Evolutionary conservation across 2,888 invertebrate species (phyloP).

Genomic region (Augiades crinisus): DNA sequence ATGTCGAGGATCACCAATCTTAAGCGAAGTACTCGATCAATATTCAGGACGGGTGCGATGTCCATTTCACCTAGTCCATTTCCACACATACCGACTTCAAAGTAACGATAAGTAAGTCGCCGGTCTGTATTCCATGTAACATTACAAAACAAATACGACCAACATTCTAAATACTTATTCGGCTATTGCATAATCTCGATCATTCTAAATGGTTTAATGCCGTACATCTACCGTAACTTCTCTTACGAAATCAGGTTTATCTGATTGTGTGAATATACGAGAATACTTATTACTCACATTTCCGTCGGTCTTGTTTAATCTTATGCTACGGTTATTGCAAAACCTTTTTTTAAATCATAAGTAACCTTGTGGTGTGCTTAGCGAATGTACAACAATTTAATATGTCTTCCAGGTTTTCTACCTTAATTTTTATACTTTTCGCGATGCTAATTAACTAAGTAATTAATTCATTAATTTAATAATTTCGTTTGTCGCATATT

Average conservation of each 20-base stretch:
- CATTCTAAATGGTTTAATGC: constrained; percentile 44
- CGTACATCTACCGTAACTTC: constrained; percentile 35
- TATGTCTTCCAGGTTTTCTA: background rate
- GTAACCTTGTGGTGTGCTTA: background rate
- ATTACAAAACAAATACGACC: constrained; percentile 35
- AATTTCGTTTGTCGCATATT: constrained; percentile 1
- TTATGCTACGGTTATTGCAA: constrained; percentile 3
- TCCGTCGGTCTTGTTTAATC: constrained; percentile 1
- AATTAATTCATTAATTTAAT: constrained; percentile 6
- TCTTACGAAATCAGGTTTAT: constrained; percentile 45
- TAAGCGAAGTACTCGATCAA: constrained; percentile 43
- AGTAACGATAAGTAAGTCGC: constrained; percentile 37
- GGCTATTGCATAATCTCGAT: constrained; percentile 47
- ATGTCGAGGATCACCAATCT: constrained; percentile 23
- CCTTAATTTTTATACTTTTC: constrained; percentile 1
- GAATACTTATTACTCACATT: constrained; percentile 33
- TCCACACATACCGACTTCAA: constrained; percentile 37
- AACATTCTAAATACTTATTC: constrained; percentile 39
- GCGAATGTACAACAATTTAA: constrained; percentile 15
- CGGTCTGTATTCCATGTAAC: constrained; percentile 47
- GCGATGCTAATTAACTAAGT: background rate
- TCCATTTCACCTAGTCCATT: constrained; percentile 45
- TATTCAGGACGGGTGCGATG: constrained; percentile 49
- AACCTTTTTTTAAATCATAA: constrained; percentile 1
- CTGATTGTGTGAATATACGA: constrained; percentile 36